Evolutionary conservation across 1,140 invertebrate genomes (phyloP), one percentile per base, ranked within the genome.

Genomic region (Cydia fagiglandana): DNA sequence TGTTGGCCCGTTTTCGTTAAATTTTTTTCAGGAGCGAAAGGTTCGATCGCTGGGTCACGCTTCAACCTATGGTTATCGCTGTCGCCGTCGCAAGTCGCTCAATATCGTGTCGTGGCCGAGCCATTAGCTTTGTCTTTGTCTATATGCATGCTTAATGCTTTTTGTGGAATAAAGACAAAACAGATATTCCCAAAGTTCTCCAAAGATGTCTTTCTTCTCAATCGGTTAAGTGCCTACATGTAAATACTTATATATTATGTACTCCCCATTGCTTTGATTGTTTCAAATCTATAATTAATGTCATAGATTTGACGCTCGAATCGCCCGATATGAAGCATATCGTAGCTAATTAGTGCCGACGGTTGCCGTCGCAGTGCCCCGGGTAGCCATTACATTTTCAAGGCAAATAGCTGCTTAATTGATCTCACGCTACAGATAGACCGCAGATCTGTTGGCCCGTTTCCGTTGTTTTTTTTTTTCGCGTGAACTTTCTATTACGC

Each of bases 351-450:
- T 77, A 77, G 75, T 78, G 78, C 77, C 76, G 79, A 80, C 75
- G 64, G 75, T 38, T 41, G 38, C 20, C 66, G 34, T n/a, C 66
- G 17, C 2, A 15, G 66, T 17, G 73, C 41, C 47, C 30, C 73
- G 47, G 77, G 77, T 80, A 78, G 77, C 78, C 82, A 81, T 84
- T 79, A 82, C 76, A 78, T 75, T 84, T 86, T 88, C 87, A 88
- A 88, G 88, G 88, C 83, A 83, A 90, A 85, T 87, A 80, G 68
- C 77, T 77, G 56, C 79, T 68, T 80, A 83, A 86, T 85, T 85
- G 88, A 88, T 90, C 86, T 87, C 83, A 81, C 78, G 80, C 75
- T 78, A 78, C 80, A 79, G 84, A 88, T 88, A 88, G 78, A 82
- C 85, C 83, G 77, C 83, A 75, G 81, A 84, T 86, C 76, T 80